Evolutionary conservation across 1,140 invertebrate species (phyloP).

Genomic region (Drosophila rufa): DNA sequence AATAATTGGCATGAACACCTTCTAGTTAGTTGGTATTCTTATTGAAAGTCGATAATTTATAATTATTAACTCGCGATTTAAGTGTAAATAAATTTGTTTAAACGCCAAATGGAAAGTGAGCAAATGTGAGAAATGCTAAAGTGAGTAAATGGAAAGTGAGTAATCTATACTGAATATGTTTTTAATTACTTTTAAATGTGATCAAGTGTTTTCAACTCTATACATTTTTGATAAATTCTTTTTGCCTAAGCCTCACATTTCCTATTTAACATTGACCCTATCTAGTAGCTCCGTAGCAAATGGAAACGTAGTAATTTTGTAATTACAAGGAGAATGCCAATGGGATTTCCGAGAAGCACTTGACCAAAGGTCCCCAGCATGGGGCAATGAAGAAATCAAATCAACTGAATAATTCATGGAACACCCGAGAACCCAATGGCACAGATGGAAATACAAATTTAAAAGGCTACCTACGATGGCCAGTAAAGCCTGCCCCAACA

Average conservation of each 20-base stretch:
- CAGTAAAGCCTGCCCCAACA: slow-evolving; percentile 24
- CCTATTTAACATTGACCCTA: neutral
- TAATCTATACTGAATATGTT: too few relatives aligned
- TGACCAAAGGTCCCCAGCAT: neutral
- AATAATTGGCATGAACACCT: too few relatives aligned
- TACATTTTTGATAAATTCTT: neutral
- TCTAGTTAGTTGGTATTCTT: too few relatives aligned
- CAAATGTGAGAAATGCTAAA: too few relatives aligned
- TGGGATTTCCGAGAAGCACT: slow-evolving; percentile 1
- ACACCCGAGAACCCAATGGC: slow-evolving; percentile 14
- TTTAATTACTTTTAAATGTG: too few relatives aligned
- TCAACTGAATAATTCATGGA: slow-evolving; percentile 48
- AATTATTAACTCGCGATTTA: neutral
- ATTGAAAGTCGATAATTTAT: too few relatives aligned
- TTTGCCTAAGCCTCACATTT: neutral
- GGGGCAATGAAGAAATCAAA: slow-evolving; percentile 38
- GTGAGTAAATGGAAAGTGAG: too few relatives aligned
- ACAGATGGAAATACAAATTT: slow-evolving; percentile 36
- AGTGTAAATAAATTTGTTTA: too few relatives aligned
- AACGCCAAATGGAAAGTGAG: too few relatives aligned
- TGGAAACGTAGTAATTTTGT: slow-evolving; percentile 1
- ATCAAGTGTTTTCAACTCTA: neutral
- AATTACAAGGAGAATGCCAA: slow-evolving; percentile 1
- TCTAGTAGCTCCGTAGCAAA: neutral
- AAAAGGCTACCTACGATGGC: slow-evolving; percentile 10